phyloP scores from a whole-genome alignment of 2,797 vertebrate genomes.

The Philypnodon macrostomus region DNA sequence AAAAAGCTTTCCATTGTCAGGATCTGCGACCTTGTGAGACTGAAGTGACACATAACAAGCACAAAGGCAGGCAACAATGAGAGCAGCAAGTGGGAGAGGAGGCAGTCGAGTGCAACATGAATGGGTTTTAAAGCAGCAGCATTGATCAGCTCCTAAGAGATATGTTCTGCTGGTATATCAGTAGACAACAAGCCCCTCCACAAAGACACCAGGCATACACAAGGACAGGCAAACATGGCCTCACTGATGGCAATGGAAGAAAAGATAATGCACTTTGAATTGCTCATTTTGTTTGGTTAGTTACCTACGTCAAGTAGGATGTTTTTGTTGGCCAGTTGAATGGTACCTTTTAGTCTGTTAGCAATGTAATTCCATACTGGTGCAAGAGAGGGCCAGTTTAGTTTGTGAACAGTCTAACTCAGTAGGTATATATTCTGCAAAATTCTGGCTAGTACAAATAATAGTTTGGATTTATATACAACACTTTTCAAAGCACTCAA shows the following conservation, averaged over 20 bases:
- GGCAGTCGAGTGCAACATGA: conserved; percentile 12
- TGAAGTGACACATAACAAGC: conserved; percentile 32
- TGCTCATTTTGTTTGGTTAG: not conserved
- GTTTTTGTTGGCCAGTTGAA: not conserved
- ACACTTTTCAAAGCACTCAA: too few species aligned
- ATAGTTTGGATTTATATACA: too few species aligned
- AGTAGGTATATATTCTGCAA: too few species aligned
- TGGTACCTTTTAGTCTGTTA: not conserved
- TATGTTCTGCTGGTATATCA: conserved; percentile 19
- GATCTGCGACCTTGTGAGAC: conserved; percentile 35
- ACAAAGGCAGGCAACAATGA: conserved; percentile 8
- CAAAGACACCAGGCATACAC: conserved; percentile 2
- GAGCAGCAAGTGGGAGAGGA: conserved; percentile 11
- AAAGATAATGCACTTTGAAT: not conserved
- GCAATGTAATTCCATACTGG: too few species aligned
- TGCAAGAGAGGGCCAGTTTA: too few species aligned
- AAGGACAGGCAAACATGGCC: not conserved
- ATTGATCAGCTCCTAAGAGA: conserved; percentile 16
- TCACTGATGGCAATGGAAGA: not conserved
- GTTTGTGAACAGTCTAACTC: too few species aligned
- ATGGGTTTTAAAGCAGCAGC: conserved; percentile 22
- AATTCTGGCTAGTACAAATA: too few species aligned
- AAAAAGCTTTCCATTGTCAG: conserved; percentile 31
- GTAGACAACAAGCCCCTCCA: not conserved
- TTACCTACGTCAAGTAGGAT: not conserved